Evolutionary conservation across 2,113 vertebrate species (phyloP).

Genomic region (Todiramphus saurophagus): DNA sequence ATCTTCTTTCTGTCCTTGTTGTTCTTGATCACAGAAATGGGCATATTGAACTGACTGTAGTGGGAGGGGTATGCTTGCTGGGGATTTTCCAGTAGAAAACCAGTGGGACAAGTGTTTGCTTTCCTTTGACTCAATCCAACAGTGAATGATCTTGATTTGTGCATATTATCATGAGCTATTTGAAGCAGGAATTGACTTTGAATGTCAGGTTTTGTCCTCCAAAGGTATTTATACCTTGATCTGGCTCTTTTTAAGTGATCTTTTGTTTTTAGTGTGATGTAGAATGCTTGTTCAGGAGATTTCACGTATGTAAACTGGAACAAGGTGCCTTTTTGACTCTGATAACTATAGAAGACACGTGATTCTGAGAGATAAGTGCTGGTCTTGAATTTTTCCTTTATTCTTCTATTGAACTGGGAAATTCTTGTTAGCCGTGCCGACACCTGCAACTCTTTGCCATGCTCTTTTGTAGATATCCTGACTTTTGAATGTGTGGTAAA

Average conservation of each 20-base stretch:
- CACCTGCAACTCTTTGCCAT: background rate
- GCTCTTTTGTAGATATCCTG: background rate
- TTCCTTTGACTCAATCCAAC: background rate
- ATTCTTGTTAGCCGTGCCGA: background rate
- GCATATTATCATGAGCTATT: background rate
- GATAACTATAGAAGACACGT: background rate
- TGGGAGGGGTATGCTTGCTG: background rate
- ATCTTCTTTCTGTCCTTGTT: background rate
- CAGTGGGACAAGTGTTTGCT: background rate
- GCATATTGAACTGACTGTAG: background rate
- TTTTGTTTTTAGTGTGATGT: background rate
- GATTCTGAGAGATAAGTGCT: slow-evolving; percentile 28
- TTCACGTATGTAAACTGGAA: background rate
- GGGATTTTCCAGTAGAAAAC: slow-evolving; percentile 12
- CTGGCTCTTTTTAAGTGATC: background rate
- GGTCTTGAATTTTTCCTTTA: background rate
- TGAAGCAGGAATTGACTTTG: slow-evolving; percentile 23
- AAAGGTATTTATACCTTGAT: background rate
- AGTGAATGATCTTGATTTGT: background rate
- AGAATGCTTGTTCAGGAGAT: slow-evolving; percentile 16
- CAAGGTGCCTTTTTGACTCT: slow-evolving; percentile 56
- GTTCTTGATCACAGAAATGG: background rate
- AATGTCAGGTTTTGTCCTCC: slow-evolving; percentile 48
- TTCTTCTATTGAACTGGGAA: background rate
- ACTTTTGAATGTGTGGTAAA: background rate